phyloP scores from a whole-genome alignment of 2,888 invertebrate genomes.

The Sycophila texana region DNA sequence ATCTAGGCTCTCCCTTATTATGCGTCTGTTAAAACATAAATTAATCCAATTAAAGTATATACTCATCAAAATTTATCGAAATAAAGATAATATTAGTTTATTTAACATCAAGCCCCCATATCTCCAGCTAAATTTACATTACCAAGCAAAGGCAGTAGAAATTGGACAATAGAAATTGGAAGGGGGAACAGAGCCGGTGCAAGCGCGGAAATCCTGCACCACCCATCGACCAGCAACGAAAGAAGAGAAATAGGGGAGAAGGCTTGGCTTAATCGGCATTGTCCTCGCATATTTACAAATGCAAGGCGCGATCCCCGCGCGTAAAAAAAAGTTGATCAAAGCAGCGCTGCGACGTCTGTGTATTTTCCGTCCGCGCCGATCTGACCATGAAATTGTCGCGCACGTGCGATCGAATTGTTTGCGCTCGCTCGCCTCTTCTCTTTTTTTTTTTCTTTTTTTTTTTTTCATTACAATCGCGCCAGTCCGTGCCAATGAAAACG shows the following conservation, averaged over 20 bases:
- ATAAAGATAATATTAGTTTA: no score
- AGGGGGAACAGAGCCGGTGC: not conserved
- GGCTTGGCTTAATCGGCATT: not conserved
- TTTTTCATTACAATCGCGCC: not conserved
- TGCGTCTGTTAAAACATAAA: no score
- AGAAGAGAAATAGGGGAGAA: not conserved
- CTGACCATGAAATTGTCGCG: conserved; percentile 51
- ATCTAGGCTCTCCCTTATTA: no score
- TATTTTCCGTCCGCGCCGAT: not conserved
- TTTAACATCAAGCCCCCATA: not conserved
- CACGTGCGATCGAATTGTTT: conserved; percentile 28
- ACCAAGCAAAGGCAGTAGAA: not conserved
- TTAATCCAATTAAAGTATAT: no score
- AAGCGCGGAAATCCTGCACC: conserved; percentile 6
- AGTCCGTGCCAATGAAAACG: conserved; percentile 8
- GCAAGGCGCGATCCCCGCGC: conserved; percentile 6
- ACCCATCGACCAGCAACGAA: not conserved
- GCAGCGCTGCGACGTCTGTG: not conserved
- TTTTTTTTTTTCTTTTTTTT: no score
- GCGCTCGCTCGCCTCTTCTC: not conserved
- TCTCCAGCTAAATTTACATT: not conserved
- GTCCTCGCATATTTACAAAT: conserved; percentile 38
- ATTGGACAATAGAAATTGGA: not conserved
- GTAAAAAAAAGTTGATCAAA: conserved; percentile 36
- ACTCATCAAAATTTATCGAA: no score